phyloP scores from a whole-genome alignment of 2,797 vertebrate species.

The Ficedula albicollis region DNA sequence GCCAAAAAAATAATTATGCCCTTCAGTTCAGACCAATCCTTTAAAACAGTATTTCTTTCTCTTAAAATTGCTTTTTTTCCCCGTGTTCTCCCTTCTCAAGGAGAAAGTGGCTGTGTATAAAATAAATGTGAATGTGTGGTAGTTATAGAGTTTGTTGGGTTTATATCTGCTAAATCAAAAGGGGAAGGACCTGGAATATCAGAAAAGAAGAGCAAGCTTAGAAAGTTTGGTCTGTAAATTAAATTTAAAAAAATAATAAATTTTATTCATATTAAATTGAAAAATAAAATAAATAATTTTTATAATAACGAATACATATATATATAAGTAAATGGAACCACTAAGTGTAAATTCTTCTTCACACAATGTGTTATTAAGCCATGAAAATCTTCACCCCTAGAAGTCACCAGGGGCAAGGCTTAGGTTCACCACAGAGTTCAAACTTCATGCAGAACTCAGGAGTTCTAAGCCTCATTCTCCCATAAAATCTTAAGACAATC shows the following conservation, averaged over 20 bases:
- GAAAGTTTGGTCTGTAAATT: not conserved
- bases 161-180: not conserved
- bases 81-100: not conserved
- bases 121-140: not conserved
- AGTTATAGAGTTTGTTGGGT: not conserved
- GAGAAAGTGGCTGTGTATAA: not conserved
- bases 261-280: not conserved
- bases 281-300: too few relatives aligned
- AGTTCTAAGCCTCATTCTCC: not conserved
- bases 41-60: not conserved
- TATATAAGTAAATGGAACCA: not conserved
- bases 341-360: not conserved
- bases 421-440: not conserved
- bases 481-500: too few relatives aligned
- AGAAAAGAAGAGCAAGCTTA: not conserved
- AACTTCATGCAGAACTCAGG: not conserved
- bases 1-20: not conserved
- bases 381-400: not conserved
- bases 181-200: not conserved
- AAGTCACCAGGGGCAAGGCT: not conserved
- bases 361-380: not conserved
- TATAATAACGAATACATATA: too few relatives aligned
- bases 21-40: not conserved
- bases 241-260: not conserved
- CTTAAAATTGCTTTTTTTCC: not conserved